phyloP scores from a whole-genome alignment of 2,797 vertebrate genomes.

The Acipenser transmontanus region DNA sequence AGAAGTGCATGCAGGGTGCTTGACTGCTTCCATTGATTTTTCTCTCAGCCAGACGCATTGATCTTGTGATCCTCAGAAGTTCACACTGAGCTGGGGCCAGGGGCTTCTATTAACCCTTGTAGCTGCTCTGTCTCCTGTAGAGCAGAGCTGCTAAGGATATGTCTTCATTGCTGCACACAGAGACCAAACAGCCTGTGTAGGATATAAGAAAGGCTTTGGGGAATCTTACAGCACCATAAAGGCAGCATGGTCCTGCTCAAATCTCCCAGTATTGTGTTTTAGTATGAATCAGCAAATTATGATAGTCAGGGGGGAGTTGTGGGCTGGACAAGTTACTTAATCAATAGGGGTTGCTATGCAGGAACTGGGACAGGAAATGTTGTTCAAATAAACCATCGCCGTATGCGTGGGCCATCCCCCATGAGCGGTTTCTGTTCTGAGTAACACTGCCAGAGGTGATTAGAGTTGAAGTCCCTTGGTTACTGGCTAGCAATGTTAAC shows the following conservation, averaged over 20 bases:
- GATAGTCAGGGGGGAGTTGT: too few relatives aligned
- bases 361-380: neutral
- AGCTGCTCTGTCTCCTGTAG: too few relatives aligned
- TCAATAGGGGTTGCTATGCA: too few relatives aligned
- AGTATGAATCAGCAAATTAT: too few relatives aligned
- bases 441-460: neutral
- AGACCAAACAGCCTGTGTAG: too few relatives aligned
- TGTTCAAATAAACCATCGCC: neutral
- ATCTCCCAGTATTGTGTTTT: too few relatives aligned
- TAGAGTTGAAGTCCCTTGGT: neutral
- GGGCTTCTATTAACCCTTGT: neutral
- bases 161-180: too few relatives aligned
- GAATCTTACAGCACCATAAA: too few relatives aligned
- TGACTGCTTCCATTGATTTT: neutral
- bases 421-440: neutral
- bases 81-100: neutral
- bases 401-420: neutral
- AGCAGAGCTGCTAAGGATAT: too few relatives aligned
- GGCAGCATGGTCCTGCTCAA: too few relatives aligned
- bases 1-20: neutral
- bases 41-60: neutral
- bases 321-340: too few relatives aligned
- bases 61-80: neutral
- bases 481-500: neutral
- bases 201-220: too few relatives aligned